Conservation (phyloP, 2,113 vertebrate species). For the Amphiprion ocellaris region DNA sequence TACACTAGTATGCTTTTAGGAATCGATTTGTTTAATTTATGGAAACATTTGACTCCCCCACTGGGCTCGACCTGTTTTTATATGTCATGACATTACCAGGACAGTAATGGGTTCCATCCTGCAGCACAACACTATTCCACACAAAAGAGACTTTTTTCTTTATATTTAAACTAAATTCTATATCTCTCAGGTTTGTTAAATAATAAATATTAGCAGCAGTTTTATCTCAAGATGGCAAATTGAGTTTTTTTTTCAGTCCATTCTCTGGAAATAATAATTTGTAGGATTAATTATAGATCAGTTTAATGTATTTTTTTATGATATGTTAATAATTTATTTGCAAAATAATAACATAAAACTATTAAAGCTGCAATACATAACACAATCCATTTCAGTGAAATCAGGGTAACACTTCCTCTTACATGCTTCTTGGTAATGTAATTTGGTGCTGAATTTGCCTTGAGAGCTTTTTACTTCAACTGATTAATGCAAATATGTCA, state of each 20-base stretch:
- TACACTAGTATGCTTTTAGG: too few relatives aligned
- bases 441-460: not conserved
- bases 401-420: not conserved
- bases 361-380: not conserved
- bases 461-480: too few relatives aligned
- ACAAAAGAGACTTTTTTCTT: rapidly evolving
- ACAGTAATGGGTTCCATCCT: not conserved
- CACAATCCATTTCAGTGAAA: not conserved
- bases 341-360: not conserved
- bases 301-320: not conserved
- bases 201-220: not conserved
- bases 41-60: not conserved
- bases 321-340: not conserved
- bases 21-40: not conserved
- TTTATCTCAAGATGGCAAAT: not conserved
- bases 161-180: constrained; percentile 5
- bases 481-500: too few relatives aligned
- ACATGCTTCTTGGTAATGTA: not conserved
- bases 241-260: not conserved
- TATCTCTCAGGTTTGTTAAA: not conserved
- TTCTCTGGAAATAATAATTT: not conserved
- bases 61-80: not conserved
- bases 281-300: not conserved
- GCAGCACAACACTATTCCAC: not conserved
- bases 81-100: not conserved